A percentile compares a stretch with the other conserved stretches of the same genome.
Evolutionary conservation across 2,113 vertebrate genomes (phyloP).

Genomic region (Noturus placidus): DNA sequence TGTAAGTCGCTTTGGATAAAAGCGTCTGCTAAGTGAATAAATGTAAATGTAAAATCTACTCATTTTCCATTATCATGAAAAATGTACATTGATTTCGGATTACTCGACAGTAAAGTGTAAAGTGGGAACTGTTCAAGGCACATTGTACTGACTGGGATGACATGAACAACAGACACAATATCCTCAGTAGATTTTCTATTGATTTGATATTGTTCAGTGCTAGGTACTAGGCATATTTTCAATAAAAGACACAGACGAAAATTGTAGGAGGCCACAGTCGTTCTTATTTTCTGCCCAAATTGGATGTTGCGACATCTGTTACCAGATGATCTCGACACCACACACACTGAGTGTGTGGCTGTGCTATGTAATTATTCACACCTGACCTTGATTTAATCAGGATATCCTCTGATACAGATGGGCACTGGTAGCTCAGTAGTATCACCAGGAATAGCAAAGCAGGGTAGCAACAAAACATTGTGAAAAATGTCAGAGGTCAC

Average conservation of each 20-base stretch:
- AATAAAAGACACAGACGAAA: background rate
- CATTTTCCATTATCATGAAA: too few species aligned
- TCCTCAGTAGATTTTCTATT: background rate
- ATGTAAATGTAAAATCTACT: too few species aligned
- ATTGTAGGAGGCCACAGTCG: background rate
- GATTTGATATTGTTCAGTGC: background rate
- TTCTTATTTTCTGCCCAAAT: background rate
- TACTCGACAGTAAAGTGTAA: background rate
- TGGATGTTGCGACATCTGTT: background rate
- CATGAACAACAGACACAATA: background rate
- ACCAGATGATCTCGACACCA: slow-evolving; percentile 1
- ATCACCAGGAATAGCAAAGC: background rate
- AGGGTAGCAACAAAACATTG: background rate
- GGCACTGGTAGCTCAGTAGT: background rate
- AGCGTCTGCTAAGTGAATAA: too few species aligned
- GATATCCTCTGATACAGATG: background rate
- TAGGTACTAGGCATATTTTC: background rate
- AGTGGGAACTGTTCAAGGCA: background rate
- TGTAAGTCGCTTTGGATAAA: too few species aligned
- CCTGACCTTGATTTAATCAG: slow-evolving; percentile 14
- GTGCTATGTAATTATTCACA: background rate
- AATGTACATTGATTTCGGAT: background rate
- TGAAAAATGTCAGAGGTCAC: background rate
- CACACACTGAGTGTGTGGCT: background rate
- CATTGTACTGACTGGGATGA: background rate